These are phyloP conservation scores for Darevskia mixta DNA, from an alignment of 2,797 vertebrate genomes.

Conservation along the genomic window DNA sequence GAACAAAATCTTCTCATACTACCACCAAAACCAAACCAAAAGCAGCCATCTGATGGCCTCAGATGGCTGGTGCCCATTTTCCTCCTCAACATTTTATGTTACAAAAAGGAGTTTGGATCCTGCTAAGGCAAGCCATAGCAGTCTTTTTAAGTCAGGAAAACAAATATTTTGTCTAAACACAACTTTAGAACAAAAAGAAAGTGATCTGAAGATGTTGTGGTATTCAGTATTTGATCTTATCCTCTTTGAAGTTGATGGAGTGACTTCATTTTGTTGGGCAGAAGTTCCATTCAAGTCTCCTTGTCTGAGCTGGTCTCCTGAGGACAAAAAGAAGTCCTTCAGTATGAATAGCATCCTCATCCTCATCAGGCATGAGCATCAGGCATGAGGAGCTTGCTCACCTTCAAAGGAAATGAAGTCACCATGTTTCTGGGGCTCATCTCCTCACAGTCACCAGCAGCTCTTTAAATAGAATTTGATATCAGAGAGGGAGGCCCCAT, in stretches of 20 bases:
- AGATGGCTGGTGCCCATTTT: neutral
- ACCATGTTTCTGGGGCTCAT: too few species aligned
- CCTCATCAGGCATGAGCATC: too few species aligned
- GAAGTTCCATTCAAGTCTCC: neutral
- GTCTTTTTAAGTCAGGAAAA: conserved; percentile 52
- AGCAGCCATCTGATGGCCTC: neutral
- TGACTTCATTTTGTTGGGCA: neutral
- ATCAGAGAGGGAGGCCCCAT: too few species aligned
- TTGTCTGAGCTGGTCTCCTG: neutral
- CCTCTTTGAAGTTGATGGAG: neutral
- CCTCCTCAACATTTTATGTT: conserved; percentile 30
- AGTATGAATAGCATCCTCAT: neutral
- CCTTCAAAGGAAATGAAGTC: too few species aligned
- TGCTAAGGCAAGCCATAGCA: conserved; percentile 55
- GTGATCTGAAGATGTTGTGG: neutral
- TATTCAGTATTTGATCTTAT: neutral
- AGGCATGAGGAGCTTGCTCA: too few species aligned
- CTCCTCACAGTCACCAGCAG: too few species aligned
- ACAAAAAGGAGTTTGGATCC: conserved; percentile 62
- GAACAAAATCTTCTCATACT: neutral
- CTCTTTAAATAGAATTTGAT: too few species aligned
- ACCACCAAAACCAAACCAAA: neutral
- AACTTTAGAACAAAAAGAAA: neutral
- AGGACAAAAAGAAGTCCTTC: neutral
- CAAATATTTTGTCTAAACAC: conserved; percentile 48